phyloP scores from a whole-genome alignment of 2,113 vertebrate species.

The Cairina moschata region DNA sequence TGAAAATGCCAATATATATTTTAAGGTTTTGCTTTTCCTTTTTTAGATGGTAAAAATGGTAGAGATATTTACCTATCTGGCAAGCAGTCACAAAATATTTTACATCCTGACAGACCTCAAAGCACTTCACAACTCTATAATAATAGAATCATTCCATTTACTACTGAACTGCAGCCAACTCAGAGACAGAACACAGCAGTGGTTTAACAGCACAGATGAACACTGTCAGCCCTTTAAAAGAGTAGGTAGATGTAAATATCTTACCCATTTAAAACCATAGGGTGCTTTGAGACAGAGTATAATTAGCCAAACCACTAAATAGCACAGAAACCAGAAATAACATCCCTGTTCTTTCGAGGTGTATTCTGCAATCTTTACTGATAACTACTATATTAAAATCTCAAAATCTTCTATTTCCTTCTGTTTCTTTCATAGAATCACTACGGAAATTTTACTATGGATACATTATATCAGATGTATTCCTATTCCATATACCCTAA shows the following conservation, averaged over 20 bases:
- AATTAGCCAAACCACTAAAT: neutral
- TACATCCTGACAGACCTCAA: conserved; percentile 4
- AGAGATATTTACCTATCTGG: neutral
- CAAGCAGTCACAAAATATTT: neutral
- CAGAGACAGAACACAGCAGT: conserved; percentile 42
- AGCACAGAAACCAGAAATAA: neutral
- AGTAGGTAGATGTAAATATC: conserved; percentile 45
- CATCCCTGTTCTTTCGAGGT: neutral
- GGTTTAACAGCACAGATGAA: conserved; percentile 56
- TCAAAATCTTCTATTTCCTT: neutral
- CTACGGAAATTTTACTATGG: neutral
- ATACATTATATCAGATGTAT: neutral
- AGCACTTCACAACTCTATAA: conserved; percentile 20
- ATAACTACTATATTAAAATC: neutral
- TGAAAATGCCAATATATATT: neutral
- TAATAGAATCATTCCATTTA: conserved; percentile 38
- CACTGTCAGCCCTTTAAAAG: conserved; percentile 34
- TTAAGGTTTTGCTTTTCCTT: neutral
- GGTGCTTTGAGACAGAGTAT: neutral
- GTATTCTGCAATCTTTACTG: neutral
- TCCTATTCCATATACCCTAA: neutral
- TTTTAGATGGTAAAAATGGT: neutral
- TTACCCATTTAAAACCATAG: conserved; percentile 18
- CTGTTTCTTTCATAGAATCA: neutral
- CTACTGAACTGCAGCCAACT: conserved; percentile 28